phyloP scores from a whole-genome alignment of 2,888 invertebrate genomes.

The Ischnura elegans region DNA sequence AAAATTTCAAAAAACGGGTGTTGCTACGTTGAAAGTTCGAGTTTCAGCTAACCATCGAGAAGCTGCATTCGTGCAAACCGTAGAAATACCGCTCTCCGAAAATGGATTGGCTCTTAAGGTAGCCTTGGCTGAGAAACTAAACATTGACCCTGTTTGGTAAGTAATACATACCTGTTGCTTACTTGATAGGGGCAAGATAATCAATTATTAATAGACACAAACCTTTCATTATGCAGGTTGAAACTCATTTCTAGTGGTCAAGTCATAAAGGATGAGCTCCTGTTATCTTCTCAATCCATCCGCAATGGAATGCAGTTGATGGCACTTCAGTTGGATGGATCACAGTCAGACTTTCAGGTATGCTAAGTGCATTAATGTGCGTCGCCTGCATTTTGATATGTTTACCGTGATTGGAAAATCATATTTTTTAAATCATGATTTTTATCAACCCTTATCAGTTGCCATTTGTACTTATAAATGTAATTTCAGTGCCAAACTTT shows the following conservation, averaged over 20 bases:
- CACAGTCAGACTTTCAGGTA: constrained; percentile 75
- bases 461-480: no score
- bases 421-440: no score
- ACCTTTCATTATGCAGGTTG: constrained; percentile 77
- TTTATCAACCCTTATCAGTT: no score
- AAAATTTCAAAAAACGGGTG: constrained; percentile 85
- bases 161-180: not conserved
- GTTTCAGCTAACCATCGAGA: constrained; percentile 80
- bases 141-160: constrained; percentile 78
- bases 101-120: constrained; percentile 81
- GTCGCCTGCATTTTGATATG: no score
- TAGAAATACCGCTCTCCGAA: constrained; percentile 81
- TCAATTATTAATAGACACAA: not conserved
- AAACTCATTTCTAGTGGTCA: constrained; percentile 86
- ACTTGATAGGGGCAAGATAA: not conserved
- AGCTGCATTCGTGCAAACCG: constrained; percentile 79
- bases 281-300: constrained; percentile 82
- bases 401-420: no score
- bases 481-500: no score
- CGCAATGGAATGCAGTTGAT: constrained; percentile 86
- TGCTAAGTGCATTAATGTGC: no score
- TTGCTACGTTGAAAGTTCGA: constrained; percentile 87
- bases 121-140: constrained; percentile 79
- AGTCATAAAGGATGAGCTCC: constrained; percentile 80
- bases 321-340: constrained; percentile 80